Evolutionary conservation across 2,113 vertebrate species (phyloP), one percentile per base, ranked within the genome.

Genomic region (Python bivittatus): DNA sequence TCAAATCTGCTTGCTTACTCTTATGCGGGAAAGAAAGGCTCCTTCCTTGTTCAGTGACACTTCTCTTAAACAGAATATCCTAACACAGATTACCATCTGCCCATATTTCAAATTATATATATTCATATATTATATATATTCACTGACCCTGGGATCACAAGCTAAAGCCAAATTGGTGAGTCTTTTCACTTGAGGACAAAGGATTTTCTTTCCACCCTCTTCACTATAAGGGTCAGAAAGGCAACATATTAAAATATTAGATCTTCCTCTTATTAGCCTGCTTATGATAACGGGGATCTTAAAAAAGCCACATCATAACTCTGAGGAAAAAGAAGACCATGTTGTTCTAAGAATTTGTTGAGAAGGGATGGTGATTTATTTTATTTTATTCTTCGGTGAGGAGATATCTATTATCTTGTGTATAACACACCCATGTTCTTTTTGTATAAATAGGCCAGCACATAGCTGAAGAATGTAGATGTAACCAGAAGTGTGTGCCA

Each of bases 21-120:
- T 94, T 87, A 85, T 91, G 58, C 42, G 89, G 92, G 72, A 90
- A 64, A 56, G 91, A 60, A 92, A 93, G 84, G 61, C 86, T 86
- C 17, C 33, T 85, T 23, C n/a, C 29, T 88, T 64, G 90, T 91
- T 92, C 89, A 87, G 48, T 91, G 38, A 72, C 58, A 29, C 22
- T 61, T 57, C 29, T 91, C 2, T 0, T 83, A 10, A 68, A 42
- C 72, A 53, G n/a, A 89, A 38, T 38, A 22, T 17, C 48, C 88
- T 88, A 27, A 42, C 7, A 29, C 88, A 88, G 88, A 52, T 91
- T 86, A 83, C 52, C 91, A 44, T 15, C 86, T 56, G 68, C 23
- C 61, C 68, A 85, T 29, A 84, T 94, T 25, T 91, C 4, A 0
- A 52, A 6, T 0, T 52, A 0, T 27, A 33, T 2, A 44, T 0